phyloP scores from a whole-genome alignment of 2,888 invertebrate species.

The Spilosoma lubricipeda region DNA sequence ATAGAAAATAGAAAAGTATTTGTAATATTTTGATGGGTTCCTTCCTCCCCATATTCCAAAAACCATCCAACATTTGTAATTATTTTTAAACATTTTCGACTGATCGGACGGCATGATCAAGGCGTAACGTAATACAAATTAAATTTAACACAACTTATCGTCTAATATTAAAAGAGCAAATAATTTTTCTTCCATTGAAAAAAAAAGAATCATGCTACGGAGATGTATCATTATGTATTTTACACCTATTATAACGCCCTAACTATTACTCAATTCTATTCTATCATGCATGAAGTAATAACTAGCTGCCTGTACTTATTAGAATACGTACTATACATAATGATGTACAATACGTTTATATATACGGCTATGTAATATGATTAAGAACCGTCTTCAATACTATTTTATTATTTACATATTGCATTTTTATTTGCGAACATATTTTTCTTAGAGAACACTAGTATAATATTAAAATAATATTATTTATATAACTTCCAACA shows the following conservation, averaged over 20 bases:
- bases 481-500: constrained; percentile 70
- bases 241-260: constrained; percentile 49
- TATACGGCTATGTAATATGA: neutral
- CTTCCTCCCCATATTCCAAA: constrained; percentile 71
- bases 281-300: constrained; percentile 47
- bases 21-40: constrained; percentile 58
- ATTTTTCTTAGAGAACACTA: neutral
- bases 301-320: constrained; percentile 16
- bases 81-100: constrained; percentile 64
- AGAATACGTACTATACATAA: neutral
- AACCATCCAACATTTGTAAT: constrained; percentile 61
- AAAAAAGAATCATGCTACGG: constrained; percentile 26
- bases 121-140: neutral
- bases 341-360: neutral
- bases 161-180: constrained; percentile 3
- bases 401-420: neutral
- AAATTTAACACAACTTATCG: neutral
- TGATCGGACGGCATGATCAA: constrained; percentile 46
- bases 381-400: neutral
- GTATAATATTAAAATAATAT: constrained; percentile 65
- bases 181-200: neutral
- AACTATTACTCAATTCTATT: constrained; percentile 43
- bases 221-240: constrained; percentile 58
- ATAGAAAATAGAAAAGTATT: constrained; percentile 63
- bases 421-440: neutral